These are phyloP conservation scores for Sinocyclocheilus maitianheensis DNA, from an alignment of 2,113 vertebrate genomes.

Conservation along the genomic window DNA sequence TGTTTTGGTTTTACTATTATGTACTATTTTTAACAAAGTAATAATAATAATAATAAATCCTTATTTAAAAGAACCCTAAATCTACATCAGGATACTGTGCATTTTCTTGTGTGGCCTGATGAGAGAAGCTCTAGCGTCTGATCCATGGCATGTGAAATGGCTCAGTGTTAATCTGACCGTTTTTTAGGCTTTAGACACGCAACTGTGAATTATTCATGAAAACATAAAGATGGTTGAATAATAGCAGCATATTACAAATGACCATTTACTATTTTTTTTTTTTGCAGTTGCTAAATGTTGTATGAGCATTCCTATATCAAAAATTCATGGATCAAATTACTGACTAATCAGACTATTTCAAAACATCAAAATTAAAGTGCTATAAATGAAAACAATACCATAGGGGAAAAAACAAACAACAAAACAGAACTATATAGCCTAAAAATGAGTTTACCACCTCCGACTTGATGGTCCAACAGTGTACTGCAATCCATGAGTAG, in stretches of 20 bases:
- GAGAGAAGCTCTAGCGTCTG: not conserved
- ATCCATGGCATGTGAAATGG: conserved; percentile 54
- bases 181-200: conserved; percentile 14
- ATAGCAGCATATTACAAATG: not conserved
- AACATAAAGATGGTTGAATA: not conserved
- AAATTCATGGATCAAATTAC: no score
- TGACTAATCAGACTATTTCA: not conserved
- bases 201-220: not conserved
- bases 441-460: conserved; percentile 7
- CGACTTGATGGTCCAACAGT: conserved; percentile 37
- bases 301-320: not conserved
- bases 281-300: not conserved
- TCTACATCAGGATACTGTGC: not conserved
- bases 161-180: conserved; percentile 46
- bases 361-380: not conserved
- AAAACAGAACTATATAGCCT: not conserved
- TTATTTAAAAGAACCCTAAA: not conserved
- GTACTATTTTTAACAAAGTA: no score
- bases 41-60: not conserved
- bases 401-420: not conserved
- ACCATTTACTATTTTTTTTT: not conserved
- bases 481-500: conserved; percentile 45
- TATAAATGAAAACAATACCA: not conserved
- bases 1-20: not conserved
- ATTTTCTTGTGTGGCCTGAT: not conserved